Percentiles rank a stretch among this genome's conserved stretches.
Evolutionary conservation across 2,113 vertebrate species (phyloP).

Genomic region (Pelobates fuscus): DNA sequence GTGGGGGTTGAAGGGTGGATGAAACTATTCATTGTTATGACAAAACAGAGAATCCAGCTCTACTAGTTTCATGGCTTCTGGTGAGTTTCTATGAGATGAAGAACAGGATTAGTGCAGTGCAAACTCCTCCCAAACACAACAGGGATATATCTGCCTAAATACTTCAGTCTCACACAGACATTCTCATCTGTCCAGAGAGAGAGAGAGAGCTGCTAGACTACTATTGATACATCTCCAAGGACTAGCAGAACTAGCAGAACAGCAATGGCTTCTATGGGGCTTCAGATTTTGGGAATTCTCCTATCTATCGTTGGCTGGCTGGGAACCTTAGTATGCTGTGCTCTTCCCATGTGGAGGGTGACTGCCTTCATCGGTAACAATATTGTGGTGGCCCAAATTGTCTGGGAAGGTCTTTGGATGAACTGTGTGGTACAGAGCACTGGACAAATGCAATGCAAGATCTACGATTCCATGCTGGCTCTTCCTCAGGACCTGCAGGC

Average conservation of each 20-base stretch:
- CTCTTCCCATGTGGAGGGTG: constrained; percentile 88
- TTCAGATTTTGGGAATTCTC: constrained; percentile 82
- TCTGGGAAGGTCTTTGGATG: constrained; percentile 97
- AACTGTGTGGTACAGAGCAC: constrained; percentile 89
- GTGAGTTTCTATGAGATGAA: constrained; percentile 47
- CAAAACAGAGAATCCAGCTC: constrained; percentile 67
- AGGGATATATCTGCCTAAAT: constrained; percentile 61
- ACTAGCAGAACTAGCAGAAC: not conserved
- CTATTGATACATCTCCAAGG: not conserved
- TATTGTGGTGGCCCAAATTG: constrained; percentile 83
- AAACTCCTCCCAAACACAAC: constrained; percentile 57
- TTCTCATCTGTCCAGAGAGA: not conserved
- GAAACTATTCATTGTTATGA: constrained; percentile 44
- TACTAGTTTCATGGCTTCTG: constrained; percentile 69
- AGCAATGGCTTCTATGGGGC: constrained; percentile 82
- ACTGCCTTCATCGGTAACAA: constrained; percentile 84
- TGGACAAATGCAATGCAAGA: constrained; percentile 85
- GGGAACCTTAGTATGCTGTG: constrained; percentile 75
- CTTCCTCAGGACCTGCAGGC: constrained; percentile 82
- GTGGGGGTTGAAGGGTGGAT: constrained; percentile 23
- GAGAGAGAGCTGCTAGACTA: not conserved
- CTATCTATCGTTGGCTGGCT: constrained; percentile 85
- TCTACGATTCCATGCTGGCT: constrained; percentile 82
- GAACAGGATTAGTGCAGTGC: constrained; percentile 51
- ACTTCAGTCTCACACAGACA: not conserved